phyloP scores from a whole-genome alignment of 2,797 vertebrate genomes.

The Rhincodon typus region DNA sequence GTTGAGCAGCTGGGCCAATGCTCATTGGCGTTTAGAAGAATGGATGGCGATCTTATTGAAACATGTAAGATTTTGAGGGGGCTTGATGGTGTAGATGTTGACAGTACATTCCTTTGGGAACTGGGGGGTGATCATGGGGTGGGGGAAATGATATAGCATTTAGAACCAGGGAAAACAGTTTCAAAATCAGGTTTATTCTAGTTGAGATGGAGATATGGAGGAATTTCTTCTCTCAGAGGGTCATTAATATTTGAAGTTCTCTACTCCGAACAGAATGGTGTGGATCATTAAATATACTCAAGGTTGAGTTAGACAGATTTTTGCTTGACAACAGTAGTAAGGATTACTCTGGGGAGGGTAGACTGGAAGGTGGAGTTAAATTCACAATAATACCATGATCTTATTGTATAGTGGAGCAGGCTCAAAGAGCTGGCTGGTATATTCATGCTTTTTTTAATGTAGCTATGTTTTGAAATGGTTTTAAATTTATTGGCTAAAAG shows the following conservation, averaged over 20 bases:
- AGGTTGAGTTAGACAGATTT: neutral
- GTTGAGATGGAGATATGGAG: neutral
- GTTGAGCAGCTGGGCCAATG: neutral
- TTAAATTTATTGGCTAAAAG: neutral
- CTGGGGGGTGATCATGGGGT: no score
- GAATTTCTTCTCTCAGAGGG: neutral
- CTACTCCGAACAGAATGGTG: neutral
- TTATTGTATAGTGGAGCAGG: neutral
- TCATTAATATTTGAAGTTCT: neutral
- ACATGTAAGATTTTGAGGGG: neutral
- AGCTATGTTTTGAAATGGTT: no score
- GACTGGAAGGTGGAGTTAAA: neutral
- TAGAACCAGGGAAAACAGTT: neutral
- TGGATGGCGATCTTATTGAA: neutral
- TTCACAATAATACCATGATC: neutral
- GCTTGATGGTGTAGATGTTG: neutral
- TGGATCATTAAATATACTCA: neutral
- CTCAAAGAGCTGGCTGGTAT: neutral
- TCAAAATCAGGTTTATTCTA: neutral
- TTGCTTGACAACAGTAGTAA: neutral
- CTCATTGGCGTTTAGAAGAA: neutral
- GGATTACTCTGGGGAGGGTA: neutral
- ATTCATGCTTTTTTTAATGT: neutral
- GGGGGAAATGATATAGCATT: neutral
- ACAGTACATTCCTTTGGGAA: neutral